Evolutionary conservation across 1,140 invertebrate genomes (phyloP).

Genomic region (Orius insidiosus): DNA sequence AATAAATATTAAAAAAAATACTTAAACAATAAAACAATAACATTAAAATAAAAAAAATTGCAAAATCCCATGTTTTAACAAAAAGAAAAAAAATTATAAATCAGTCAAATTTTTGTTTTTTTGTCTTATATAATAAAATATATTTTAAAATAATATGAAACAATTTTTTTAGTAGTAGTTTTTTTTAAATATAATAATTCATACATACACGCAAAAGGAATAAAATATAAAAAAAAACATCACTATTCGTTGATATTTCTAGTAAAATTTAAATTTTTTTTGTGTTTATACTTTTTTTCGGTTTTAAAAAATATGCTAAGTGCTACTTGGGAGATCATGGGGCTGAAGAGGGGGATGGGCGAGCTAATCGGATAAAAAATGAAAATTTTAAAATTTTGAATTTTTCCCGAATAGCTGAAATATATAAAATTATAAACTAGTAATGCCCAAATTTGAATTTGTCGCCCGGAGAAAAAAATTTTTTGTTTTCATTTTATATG

Average conservation of each 20-base stretch:
- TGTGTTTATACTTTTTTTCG: not conserved
- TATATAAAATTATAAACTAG: too few relatives aligned
- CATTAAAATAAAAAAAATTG: constrained; percentile 11
- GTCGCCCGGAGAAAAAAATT: too few relatives aligned
- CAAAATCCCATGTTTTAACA: constrained; percentile 4
- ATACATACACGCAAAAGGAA: constrained; percentile 1
- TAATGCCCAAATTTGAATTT: too few relatives aligned
- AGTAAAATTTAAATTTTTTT: too few relatives aligned
- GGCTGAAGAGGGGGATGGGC: too few relatives aligned
- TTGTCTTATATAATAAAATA: constrained; percentile 3
- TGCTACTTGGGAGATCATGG: not conserved
- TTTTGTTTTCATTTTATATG: too few relatives aligned
- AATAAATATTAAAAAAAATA: constrained; percentile 14
- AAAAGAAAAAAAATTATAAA: constrained; percentile 7
- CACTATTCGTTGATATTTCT: constrained; percentile 8
- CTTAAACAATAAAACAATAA: constrained; percentile 12
- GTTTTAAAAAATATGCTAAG: not conserved
- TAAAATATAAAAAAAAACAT: not conserved
- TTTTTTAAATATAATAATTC: not conserved
- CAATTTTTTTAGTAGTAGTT: not conserved
- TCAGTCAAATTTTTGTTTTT: constrained; percentile 11
- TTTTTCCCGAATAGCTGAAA: too few relatives aligned
- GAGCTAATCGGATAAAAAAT: too few relatives aligned
- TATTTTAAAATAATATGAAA: constrained; percentile 1
- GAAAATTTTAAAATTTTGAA: too few relatives aligned